Conservation (phyloP, 2,888 invertebrate species). For the Drosophila mercatorum region DNA sequence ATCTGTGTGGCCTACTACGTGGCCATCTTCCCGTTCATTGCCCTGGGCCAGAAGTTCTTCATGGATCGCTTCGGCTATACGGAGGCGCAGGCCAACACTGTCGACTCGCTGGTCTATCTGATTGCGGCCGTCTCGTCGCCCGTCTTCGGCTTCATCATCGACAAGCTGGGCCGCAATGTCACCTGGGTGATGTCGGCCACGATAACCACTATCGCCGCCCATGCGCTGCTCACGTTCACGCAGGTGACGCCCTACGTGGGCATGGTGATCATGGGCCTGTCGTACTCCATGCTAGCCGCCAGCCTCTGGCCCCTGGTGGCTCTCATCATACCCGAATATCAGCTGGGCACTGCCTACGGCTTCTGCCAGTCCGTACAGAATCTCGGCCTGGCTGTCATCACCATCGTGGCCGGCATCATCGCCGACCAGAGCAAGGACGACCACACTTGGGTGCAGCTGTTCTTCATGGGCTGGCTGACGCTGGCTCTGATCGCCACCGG, state of each 20-base stretch:
- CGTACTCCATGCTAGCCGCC: conserved; percentile 96
- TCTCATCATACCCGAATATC: conserved; percentile 95
- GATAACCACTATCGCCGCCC: conserved; percentile 87
- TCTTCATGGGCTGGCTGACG: conserved; percentile 94
- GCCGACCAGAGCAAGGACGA: conserved; percentile 90
- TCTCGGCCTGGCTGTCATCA: conserved; percentile 94
- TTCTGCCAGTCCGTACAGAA: conserved; percentile 98
- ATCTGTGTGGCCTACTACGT: conserved; percentile 98
- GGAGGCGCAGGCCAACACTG: conserved; percentile 91
- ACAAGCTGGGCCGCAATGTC: conserved; percentile 95
- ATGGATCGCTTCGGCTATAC: conserved; percentile 91
- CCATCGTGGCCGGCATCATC: conserved; percentile 93
- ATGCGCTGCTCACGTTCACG: conserved; percentile 88
- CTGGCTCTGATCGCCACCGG: conserved; percentile 90
- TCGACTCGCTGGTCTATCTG: conserved; percentile 93
- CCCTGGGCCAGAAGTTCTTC: conserved; percentile 97
- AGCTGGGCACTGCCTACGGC: conserved; percentile 98
- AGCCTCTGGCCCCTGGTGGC: conserved; percentile 98
- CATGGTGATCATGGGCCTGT: conserved; percentile 92
- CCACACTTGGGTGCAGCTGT: conserved; percentile 95
- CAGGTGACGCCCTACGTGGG: conserved; percentile 88
- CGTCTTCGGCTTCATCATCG: conserved; percentile 94
- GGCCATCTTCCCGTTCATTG: conserved; percentile 98
- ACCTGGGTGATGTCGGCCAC: conserved; percentile 94
- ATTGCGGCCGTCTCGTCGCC: conserved; percentile 95